A percentile compares a stretch with the other conserved stretches of the same genome.
These are phyloP conservation scores for Periphyllus acericola DNA, from an alignment of 2,888 invertebrate genomes.

Conservation along the genomic window DNA sequence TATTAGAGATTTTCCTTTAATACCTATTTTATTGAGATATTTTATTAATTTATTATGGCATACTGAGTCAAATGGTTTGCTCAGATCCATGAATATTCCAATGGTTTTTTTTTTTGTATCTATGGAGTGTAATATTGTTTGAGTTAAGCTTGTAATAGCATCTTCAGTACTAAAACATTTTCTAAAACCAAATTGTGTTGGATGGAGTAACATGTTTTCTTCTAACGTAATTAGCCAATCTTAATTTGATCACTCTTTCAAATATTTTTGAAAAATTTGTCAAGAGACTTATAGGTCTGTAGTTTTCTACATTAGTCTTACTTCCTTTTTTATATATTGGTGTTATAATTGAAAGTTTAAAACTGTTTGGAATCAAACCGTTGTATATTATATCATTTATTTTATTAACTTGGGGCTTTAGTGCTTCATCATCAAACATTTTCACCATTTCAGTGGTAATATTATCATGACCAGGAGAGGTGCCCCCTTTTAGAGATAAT, in stretches of 20 bases:
- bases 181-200: conserved; percentile 23
- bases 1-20: too few relatives aligned
- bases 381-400: conserved; percentile 15
- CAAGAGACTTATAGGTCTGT: not conserved
- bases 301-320: not conserved
- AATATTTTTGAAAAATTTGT: not conserved
- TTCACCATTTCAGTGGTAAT: conserved; percentile 14
- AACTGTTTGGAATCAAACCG: not conserved
- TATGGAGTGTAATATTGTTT: too few relatives aligned
- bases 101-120: conserved; percentile 21
- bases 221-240: conserved; percentile 3
- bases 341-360: conserved; percentile 1
- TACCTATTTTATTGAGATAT: not conserved
- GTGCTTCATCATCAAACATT: not conserved
- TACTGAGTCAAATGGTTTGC: conserved; percentile 29
- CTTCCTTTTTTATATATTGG: conserved; percentile 13
- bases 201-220: conserved; percentile 10
- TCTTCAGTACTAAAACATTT: too few relatives aligned
- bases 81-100: conserved; percentile 24
- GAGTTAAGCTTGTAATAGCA: too few relatives aligned
- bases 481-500: conserved; percentile 6
- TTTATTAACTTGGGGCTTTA: not conserved
- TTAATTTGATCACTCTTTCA: conserved; percentile 8
- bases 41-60: conserved; percentile 1
- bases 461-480: conserved; percentile 12